Base-by-base conservation (phyloP, 2,797 vertebrate genomes). In the Gambelia wislizenii region DNA sequence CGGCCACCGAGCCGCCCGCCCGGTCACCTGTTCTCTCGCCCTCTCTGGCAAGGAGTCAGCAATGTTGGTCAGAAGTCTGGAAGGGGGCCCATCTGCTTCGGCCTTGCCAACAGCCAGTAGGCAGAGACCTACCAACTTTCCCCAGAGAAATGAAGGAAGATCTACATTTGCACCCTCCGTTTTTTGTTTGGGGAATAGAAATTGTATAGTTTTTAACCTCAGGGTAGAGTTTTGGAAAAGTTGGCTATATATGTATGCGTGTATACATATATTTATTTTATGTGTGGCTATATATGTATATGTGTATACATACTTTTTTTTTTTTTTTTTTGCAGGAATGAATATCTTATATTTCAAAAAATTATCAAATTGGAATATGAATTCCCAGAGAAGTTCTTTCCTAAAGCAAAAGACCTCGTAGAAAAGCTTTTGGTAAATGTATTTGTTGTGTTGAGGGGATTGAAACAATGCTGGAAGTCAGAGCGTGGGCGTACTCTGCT, bases 301-400 rank as follows among this genome's bases (percentile, higher is more conserved):
- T 67, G 20, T 22, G 22, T 22, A 25, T 20, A 61, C 20, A 22
- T 18, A 16, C 4, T 4, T 14, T 4, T n/a, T 1, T 16, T 86
- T 93, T 67, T 94, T 87, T 95, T 13, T 76, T 94, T 91, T 95
- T 95, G 87, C 97, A 99, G 99, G 97, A 99, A 99, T 81, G 99
- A 99, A 79, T 99, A 99, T 97, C 98, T 99, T 95, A 99, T 99
- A 98, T 99, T 99, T 97, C 99, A 99, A 97, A 99, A 99, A 97
- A 99, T 99, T 97, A 99, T 99, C 97, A 99, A 99, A 92, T 96
- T 99, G 97, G 99, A 99, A 94, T 99, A 99, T 94, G 98, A 99
- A 94, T 99, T 99, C 92, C 99, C 99, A 91, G 99, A 99, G 96
- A 99, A 99, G 97, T 99, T 99, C 96, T 99, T 99, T 93, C 99